Evolutionary conservation across 2,888 invertebrate genomes (phyloP).

Genomic region (Cantharis nigra): DNA sequence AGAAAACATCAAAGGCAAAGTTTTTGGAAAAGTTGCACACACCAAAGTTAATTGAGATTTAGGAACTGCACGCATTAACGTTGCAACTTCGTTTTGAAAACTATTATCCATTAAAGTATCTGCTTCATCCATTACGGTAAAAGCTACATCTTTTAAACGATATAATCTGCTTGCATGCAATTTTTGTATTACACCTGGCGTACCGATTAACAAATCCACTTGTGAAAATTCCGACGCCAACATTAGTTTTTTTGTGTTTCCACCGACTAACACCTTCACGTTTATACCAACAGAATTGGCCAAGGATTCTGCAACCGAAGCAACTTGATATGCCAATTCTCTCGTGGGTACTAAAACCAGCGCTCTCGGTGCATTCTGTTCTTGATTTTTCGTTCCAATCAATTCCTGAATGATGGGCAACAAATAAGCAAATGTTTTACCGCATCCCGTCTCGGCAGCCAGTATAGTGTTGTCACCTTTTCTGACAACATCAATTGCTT

Average conservation of each 20-base stretch:
- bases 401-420: slow-evolving; percentile 81
- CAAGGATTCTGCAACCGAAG: slow-evolving; percentile 65
- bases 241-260: slow-evolving; percentile 72
- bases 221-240: slow-evolving; percentile 70
- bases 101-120: slow-evolving; percentile 90
- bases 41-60: slow-evolving; percentile 81
- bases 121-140: slow-evolving; percentile 89
- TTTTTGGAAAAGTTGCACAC: slow-evolving; percentile 87
- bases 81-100: slow-evolving; percentile 71
- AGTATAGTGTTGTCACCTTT: slow-evolving; percentile 72
- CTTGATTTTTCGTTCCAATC: slow-evolving; percentile 57
- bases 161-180: slow-evolving; percentile 74
- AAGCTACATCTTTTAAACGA: slow-evolving; percentile 69
- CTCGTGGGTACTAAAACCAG: slow-evolving; percentile 83
- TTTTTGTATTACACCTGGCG: slow-evolving; percentile 79
- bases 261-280: slow-evolving; percentile 71
- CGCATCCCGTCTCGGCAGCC: slow-evolving; percentile 93
- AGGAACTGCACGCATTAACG: slow-evolving; percentile 71
- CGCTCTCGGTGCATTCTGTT: slow-evolving; percentile 73
- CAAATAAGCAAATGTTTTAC: slow-evolving; percentile 89
- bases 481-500: slow-evolving; percentile 71
- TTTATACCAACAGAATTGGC: slow-evolving; percentile 63
- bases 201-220: slow-evolving; percentile 75
- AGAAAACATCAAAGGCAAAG: slow-evolving; percentile 66
- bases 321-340: slow-evolving; percentile 76